Base-by-base conservation (phyloP, 2,797 vertebrate genomes). In the Spea hammondii region DNA sequence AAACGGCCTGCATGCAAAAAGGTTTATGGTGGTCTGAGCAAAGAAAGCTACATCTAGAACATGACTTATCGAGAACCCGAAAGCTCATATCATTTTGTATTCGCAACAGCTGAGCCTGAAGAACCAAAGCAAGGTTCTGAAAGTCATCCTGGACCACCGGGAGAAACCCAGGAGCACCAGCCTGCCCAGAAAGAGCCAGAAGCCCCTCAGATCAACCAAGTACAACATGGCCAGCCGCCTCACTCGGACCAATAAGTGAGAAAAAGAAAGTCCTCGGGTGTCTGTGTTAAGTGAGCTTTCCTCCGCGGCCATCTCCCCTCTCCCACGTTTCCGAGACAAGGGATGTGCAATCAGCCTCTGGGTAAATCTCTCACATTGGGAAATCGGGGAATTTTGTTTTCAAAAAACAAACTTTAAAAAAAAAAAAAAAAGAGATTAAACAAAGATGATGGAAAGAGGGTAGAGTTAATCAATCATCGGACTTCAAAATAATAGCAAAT, bases 291-390 rank as follows among this genome's bases (percentile, higher is more conserved):
- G 59, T 59, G 10, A 64, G 49, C 59, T 8, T 12, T 62, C 14
- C 59, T 32, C 62, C 45, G 55, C 60, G 49, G 57, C 57, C 69
- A 57, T 68, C 57, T 50, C 66, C 59, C 14, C 50, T 57, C 78
- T 64, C 57, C 72, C 46, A 49, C 49, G 66, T 51, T 59, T 72
- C 47, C 46, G 47, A 59, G 49, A 54, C n/a, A 69, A 77, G 70
- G 70, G 75, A 82, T 73, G 79, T 82, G 79, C 75, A 77, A 77
- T 77, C 32, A 54, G 62, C 51, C 59, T 70, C 79, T 46, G 69
- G 73, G 74, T 72, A 72, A 81, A 72, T 81, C 69, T 68, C 64
- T 65, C 70, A 82, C 70, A 77, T 77, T 72, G 70, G 79, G 70
- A 72, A 65, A 62, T 77, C 49, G 6, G 51, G 62, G 32, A 53